Evolutionary conservation across 2,888 invertebrate species (phyloP), one percentile per base, ranked within the genome.

Genomic region (Selenia dentaria): DNA sequence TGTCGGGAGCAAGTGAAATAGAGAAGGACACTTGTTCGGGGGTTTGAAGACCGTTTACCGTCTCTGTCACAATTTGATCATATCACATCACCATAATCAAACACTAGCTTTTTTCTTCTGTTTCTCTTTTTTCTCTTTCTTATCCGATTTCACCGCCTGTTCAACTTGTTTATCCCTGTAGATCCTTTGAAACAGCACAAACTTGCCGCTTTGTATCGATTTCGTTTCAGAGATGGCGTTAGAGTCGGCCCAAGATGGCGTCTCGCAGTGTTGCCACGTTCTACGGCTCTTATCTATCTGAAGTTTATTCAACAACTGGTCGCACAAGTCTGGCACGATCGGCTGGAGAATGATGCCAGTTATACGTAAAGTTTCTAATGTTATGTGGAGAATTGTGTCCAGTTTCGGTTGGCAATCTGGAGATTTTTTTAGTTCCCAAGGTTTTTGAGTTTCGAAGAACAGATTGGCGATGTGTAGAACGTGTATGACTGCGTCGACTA

Each of bases 361-460:
- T 44, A 97, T 93, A 60, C 98, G 92, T 28, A 97, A 80, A 0
- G 95, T 94, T 83, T 99, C 98, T 87, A 98, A 91, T 12, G 96
- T 94, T 29, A 98, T 79, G 70, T 96, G 95, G 43, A 99, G 91
- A 35, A 98, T 93, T 9, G 94, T 93, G 66, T 95, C 92, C 1
- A 97, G 80, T 63, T 94, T 91, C 28, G 92, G 86, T 34, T 92
- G 90, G 12, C 88, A 75, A 28, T 92, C 85, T 0, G 88, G 79
- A 6, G 89, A 74, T 67, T 96, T 95, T 39, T 91, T 93, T 47
- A 99, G 89, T 58, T 94, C 93, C 99, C 99, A 99, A 0, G 99
- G 99, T 74, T 95, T 94, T 61, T 94, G 92, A 2, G 94, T 88
- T 69, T 98, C 96, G 66, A 99, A 95, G 91, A 98, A 96, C 49